phyloP scores from a whole-genome alignment of 2,113 vertebrate species.

The Xiphorhynchus elegans region DNA sequence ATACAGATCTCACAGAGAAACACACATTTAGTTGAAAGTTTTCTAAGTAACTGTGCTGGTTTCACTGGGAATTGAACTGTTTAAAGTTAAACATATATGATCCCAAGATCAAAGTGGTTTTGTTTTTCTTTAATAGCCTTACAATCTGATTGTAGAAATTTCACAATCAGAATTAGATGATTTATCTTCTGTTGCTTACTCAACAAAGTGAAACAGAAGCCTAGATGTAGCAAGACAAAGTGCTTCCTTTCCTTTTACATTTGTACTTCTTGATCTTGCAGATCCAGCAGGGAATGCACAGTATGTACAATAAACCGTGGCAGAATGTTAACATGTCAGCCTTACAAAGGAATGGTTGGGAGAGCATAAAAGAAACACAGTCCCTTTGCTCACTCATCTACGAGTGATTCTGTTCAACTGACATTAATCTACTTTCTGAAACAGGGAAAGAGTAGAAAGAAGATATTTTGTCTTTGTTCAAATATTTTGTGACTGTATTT shows the following conservation, averaged over 20 bases:
- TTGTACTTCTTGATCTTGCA: neutral
- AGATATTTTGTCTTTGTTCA: neutral
- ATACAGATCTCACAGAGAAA: neutral
- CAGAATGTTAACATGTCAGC: neutral
- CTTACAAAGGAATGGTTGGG: neutral
- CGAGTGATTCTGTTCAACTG: neutral
- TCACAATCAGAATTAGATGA: neutral
- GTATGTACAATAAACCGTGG: neutral
- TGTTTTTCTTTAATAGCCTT: neutral
- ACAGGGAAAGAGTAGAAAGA: neutral
- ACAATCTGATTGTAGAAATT: neutral
- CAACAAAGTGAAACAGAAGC: neutral
- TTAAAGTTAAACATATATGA: neutral
- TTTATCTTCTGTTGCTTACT: neutral
- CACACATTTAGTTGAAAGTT: neutral
- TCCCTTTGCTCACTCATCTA: neutral
- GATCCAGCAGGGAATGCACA: neutral
- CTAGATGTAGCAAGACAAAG: neutral
- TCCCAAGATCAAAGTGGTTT: neutral
- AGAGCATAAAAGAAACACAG: neutral
- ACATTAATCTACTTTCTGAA: neutral
- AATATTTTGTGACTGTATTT: neutral
- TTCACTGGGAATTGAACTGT: neutral
- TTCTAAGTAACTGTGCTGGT: neutral
- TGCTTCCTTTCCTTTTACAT: neutral